Conservation (phyloP, 2,888 invertebrate species). For the Phasia obesa region DNA sequence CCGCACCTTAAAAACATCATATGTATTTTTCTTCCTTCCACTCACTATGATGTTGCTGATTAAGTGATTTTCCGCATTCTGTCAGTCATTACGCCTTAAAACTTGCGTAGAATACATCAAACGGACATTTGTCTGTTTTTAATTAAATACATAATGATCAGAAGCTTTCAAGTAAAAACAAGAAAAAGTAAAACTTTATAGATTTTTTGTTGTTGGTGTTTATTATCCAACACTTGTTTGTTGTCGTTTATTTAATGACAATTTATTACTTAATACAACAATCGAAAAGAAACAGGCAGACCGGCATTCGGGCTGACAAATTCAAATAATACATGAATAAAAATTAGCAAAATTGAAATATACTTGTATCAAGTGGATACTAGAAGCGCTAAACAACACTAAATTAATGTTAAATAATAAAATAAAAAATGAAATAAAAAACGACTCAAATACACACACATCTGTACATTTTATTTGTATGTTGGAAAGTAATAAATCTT, state of each 20-base stretch:
- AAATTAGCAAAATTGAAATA: conserved; percentile 53
- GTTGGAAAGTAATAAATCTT: conserved; percentile 66
- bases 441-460: background rate
- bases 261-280: conserved; percentile 66
- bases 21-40: conserved; percentile 9
- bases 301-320: conserved; percentile 32
- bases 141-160: conserved; percentile 46
- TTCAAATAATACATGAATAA: conserved; percentile 49
- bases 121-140: conserved; percentile 27
- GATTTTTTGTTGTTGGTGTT: conserved; percentile 11
- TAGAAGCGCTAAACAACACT: conserved; percentile 49
- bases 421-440: background rate
- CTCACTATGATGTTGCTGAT: background rate
- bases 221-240: conserved; percentile 64
- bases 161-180: conserved; percentile 2
- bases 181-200: background rate
- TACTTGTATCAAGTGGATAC: conserved; percentile 10
- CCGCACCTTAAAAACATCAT: no score
- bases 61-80: conserved; percentile 35
- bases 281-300: background rate
- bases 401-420: conserved; percentile 54
- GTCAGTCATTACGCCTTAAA: conserved; percentile 22
- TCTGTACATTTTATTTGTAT: conserved; percentile 20
- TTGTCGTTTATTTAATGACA: conserved; percentile 65
- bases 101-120: conserved; percentile 34